Base-by-base conservation (phyloP, 2,113 vertebrate genomes). In the Poecile atricapillus region DNA sequence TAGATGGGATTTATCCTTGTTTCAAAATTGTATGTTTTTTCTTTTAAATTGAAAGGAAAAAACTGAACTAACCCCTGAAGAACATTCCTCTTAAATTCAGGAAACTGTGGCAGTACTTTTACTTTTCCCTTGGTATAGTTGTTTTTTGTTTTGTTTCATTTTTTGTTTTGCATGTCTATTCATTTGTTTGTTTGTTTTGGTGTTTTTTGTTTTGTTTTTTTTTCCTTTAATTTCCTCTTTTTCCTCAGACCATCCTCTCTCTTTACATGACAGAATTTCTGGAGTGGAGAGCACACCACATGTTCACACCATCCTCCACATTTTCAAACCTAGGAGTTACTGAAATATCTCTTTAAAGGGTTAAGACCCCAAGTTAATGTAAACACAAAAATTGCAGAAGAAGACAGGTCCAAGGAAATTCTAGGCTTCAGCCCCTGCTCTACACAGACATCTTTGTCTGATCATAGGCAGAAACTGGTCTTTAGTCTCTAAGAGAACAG, bases 201-300 rank as follows among this genome's bases (percentile, higher is more conserved):
- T n/a, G 5, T 18, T 39, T 47, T 5, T 10, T 58, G 16, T 11
- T 47, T 22, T 6, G 33, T 33, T 27, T 28, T 21, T 3, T 11
- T 10, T 22, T 1, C 33, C 10, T 64, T 46, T 60, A 1, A 28
- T 74, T 78, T 64, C 10, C 11, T 81, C 15, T 85, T 6, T 43
- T 92, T 83, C 8, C 13, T 50, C 17, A 47, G 53, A 85, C 11
- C 9, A 53, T 27, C 8, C 18, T 33, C 5, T 89, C 37, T 73
- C 43, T 77, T 83, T 56, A 84, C 11, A n/a, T 3, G 11, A 49
- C 46, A 43, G 13, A 6, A 23, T 63, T 75, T 75, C 52, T 82
- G 35, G 25, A 84, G 23, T 1, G 1, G n/a, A 20, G 20, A 95
- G 15, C 11, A 37, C 33, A 74, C 6, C 3, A 7, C 1, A 0